A percentile compares a stretch with the other conserved stretches of the same genome.
These are phyloP conservation scores for Drosophila heteroneura DNA, from an alignment of 2,888 invertebrate species.

Conservation along the genomic window DNA sequence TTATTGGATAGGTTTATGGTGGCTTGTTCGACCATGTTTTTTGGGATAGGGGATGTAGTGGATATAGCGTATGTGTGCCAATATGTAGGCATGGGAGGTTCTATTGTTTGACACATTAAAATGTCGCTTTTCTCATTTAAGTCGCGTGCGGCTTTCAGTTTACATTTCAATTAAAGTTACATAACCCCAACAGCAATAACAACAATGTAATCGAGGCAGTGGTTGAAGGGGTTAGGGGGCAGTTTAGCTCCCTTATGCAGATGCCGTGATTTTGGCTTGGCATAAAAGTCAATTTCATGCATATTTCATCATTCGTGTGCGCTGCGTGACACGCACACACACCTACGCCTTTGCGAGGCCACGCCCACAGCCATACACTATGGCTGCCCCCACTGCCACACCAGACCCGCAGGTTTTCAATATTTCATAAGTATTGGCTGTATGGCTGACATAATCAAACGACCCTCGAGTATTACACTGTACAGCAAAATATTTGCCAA, in stretches of 20 bases:
- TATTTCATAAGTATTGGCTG: slow-evolving; percentile 77
- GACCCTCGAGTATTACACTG: slow-evolving; percentile 59
- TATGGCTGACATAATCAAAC: slow-evolving; percentile 67
- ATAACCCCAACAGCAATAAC: slow-evolving; percentile 71
- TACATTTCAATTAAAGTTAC: slow-evolving; percentile 80
- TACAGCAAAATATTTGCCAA: slow-evolving; percentile 22
- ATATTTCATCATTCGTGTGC: slow-evolving; percentile 72
- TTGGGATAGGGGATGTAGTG: neutral
- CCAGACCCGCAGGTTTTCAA: slow-evolving; percentile 70
- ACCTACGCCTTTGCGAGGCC: slow-evolving; percentile 34
- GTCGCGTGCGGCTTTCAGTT: slow-evolving; percentile 74
- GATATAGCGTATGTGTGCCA: neutral
- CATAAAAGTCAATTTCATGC: slow-evolving; percentile 80
- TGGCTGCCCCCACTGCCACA: slow-evolving; percentile 18
- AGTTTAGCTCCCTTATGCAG: slow-evolving; percentile 56
- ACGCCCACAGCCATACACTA: slow-evolving; percentile 36
- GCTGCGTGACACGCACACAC: slow-evolving; percentile 53
- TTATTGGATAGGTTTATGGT: slow-evolving; percentile 18
- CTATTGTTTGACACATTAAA: slow-evolving; percentile 74
- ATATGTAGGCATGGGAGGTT: slow-evolving; percentile 12
- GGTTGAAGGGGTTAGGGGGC: neutral
- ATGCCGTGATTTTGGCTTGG: slow-evolving; percentile 75
- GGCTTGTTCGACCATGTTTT: neutral
- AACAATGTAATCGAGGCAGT: slow-evolving; percentile 27
- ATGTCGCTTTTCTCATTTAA: slow-evolving; percentile 70